Percentiles rank a stretch among this genome's conserved stretches.
These are phyloP conservation scores for Coreius guichenoti DNA, from an alignment of 2,797 vertebrate genomes.

Conservation along the genomic window DNA sequence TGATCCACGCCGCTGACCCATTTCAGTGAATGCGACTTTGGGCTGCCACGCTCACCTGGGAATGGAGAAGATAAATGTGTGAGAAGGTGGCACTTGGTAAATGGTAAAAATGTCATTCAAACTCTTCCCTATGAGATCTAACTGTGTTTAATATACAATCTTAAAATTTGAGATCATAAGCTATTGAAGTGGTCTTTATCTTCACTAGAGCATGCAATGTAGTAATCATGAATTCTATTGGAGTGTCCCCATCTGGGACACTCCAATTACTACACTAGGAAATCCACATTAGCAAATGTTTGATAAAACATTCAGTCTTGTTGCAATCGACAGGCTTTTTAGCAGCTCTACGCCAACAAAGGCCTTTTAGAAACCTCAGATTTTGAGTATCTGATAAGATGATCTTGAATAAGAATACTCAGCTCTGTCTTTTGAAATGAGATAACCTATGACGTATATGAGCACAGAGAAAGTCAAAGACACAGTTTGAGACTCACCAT, in stretches of 20 bases:
- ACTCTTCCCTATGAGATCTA: background rate
- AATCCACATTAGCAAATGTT: conserved; percentile 3
- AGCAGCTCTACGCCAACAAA: background rate
- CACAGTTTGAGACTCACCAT: conserved; percentile 54
- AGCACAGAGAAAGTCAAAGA: conserved; percentile 24
- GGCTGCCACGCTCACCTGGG: conserved; percentile 41
- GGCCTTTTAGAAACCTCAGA: background rate
- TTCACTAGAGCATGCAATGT: background rate
- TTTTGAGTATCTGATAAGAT: conserved; percentile 23
- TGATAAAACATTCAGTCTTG: background rate
- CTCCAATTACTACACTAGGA: background rate
- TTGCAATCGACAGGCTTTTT: no score
- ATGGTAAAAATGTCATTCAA: background rate
- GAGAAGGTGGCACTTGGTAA: background rate
- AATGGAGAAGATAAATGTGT: conserved; percentile 21
- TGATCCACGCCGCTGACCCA: conserved; percentile 69
- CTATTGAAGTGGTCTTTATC: background rate
- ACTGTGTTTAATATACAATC: background rate
- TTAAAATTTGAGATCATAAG: background rate
- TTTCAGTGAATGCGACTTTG: conserved; percentile 33
- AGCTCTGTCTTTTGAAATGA: background rate
- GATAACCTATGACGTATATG: conserved; percentile 21
- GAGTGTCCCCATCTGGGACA: conserved; percentile 2
- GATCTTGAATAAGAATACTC: background rate
- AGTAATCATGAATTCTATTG: background rate